phyloP scores from a whole-genome alignment of 2,797 vertebrate species.

The Channa striata region DNA sequence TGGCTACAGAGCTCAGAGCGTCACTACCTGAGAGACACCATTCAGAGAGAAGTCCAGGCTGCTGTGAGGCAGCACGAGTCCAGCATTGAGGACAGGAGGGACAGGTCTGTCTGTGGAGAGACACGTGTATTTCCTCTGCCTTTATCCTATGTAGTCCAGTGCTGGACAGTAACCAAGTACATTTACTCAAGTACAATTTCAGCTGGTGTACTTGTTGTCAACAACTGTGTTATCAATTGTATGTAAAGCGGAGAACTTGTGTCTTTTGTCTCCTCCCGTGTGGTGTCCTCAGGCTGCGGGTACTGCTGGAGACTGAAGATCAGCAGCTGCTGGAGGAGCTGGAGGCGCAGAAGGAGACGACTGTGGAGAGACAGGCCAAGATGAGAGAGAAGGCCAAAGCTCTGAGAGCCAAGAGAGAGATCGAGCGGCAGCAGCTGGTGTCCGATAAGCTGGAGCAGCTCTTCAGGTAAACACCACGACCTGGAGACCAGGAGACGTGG shows the following conservation, averaged over 20 bases:
- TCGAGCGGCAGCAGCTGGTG: constrained; percentile 85
- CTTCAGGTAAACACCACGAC: constrained; percentile 84
- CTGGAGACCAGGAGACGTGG: too few species aligned
- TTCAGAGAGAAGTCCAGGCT: constrained; percentile 73
- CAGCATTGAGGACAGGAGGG: constrained; percentile 79
- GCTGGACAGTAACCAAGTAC: too few species aligned
- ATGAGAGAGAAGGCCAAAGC: constrained; percentile 83
- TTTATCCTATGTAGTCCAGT: too few species aligned
- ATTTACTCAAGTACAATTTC: too few species aligned
- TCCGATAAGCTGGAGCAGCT: constrained; percentile 89
- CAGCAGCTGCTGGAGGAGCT: constrained; percentile 83
- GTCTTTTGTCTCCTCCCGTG: not conserved
- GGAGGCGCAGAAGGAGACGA: constrained; percentile 80
- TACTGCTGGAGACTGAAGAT: constrained; percentile 89
- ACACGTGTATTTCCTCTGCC: not conserved
- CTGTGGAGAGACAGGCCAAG: constrained; percentile 76
- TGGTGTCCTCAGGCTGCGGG: constrained; percentile 80
- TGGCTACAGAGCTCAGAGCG: constrained; percentile 81
- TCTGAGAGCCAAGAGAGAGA: constrained; percentile 86
- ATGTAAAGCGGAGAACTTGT: too few species aligned
- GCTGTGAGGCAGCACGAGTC: constrained; percentile 76
- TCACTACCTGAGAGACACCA: constrained; percentile 59
- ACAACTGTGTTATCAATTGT: too few species aligned
- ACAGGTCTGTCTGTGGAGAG: constrained; percentile 80
- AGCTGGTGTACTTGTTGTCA: too few species aligned